Evolutionary conservation across 2,888 invertebrate genomes (phyloP).

Genomic region (Platyscelio sp.): DNA sequence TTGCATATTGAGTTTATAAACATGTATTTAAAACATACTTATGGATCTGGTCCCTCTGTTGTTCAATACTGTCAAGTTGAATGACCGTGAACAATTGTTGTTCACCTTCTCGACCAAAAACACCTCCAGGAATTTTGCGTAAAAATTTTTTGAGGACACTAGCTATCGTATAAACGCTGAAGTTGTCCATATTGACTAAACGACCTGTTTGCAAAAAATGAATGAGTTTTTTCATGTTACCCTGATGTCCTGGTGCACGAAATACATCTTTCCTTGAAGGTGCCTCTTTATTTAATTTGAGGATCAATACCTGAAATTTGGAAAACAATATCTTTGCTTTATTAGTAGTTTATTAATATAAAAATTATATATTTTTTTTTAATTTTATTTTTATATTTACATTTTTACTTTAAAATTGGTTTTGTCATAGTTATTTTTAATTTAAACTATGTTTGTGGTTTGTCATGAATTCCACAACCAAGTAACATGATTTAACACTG

Average conservation of each 20-base stretch:
- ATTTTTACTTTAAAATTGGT: background rate
- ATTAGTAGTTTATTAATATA: too few species aligned
- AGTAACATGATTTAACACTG: constrained; percentile 38
- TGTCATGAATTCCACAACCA: constrained; percentile 33
- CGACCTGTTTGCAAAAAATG: constrained; percentile 96
- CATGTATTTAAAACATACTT: constrained; percentile 91
- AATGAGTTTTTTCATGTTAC: constrained; percentile 96
- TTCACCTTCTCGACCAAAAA: constrained; percentile 97
- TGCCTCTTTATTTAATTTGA: constrained; percentile 97
- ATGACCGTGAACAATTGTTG: constrained; percentile 95
- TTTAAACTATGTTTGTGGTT: constrained; percentile 37
- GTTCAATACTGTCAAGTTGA: constrained; percentile 92
- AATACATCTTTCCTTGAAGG: constrained; percentile 97
- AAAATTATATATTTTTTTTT: too few species aligned
- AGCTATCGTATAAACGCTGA: constrained; percentile 98
- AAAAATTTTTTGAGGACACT: constrained; percentile 99
- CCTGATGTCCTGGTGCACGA: constrained; percentile 97
- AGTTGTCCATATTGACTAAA: constrained; percentile 96
- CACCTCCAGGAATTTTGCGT: constrained; percentile 97
- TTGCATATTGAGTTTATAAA: too few species aligned
- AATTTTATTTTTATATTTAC: background rate
- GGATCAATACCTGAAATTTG: constrained; percentile 91
- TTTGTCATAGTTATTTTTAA: constrained; percentile 9
- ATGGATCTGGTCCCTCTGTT: constrained; percentile 96
- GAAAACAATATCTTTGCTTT: too few species aligned